Evolutionary conservation across 2,888 invertebrate genomes (phyloP), one percentile per base, ranked within the genome.

Genomic region (Sepioteuthis lessoniana): DNA sequence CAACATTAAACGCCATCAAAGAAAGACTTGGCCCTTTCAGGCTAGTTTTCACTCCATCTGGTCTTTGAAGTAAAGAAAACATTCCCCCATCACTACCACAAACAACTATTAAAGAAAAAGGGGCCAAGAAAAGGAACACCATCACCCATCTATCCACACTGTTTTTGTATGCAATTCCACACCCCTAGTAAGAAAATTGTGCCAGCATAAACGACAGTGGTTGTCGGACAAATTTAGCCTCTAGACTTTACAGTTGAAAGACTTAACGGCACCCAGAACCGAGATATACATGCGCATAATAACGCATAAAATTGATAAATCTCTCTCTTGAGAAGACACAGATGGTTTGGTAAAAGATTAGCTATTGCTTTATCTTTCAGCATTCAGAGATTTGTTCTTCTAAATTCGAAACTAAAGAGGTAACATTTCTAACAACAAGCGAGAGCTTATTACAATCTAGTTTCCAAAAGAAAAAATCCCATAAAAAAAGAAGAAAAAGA

Each of bases 31-130:
- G 76, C 47, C 92, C 42, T 37, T 42, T 46, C 47, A n/a, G 8
- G 38, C 92, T 47, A 19, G 92, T 42, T 92, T 46, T 47, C 38
- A 42, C 92, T 92, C 42, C 92, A 92, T 47, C 92, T 92, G 92
- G 92, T 47, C 46, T 47, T 92, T 92, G 42, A 47, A 37, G 46
- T 46, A 92, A 42, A 46, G 46, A 31, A 46, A 31, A n/a, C 92
- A 92, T 19, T 19, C 42, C 92, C 92, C 92, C 42, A n/a, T 13
- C 16, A 19, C 16, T 13, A 47, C 10, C 16, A 35, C 19, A 10
- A 46, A 46, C 35, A 1, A 76, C n/a, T 35, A n/a, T 16, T n/a
- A 76, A 76, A 55, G 55, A 16, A 76, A 76, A 76, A 35, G 35
- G 76, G 76, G n/a, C 13, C 76, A 35, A 76, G 35, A 76, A n/a